These are phyloP conservation scores for Zaprionus obscuricornis DNA, from an alignment of 2,888 invertebrate species.

Conservation along the genomic window DNA sequence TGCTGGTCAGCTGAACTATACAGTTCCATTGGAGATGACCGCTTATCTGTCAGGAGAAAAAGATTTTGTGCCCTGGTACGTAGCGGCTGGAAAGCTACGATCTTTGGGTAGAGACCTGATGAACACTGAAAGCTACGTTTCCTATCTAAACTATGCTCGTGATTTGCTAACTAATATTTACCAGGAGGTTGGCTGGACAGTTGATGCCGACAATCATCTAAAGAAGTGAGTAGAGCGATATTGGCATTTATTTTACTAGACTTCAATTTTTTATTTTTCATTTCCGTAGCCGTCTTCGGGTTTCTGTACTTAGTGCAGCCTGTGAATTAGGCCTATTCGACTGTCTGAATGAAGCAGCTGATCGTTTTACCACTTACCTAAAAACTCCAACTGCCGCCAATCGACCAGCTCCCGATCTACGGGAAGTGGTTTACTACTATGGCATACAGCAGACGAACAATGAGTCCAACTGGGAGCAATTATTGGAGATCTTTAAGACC, in stretches of 20 bases:
- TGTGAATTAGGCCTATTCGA: conserved; percentile 86
- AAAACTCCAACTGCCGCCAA: no score
- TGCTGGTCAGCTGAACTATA: conserved; percentile 87
- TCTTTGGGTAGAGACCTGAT: no score
- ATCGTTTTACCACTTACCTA: conserved; percentile 87
- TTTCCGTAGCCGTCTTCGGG: conserved; percentile 86
- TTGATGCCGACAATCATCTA: conserved; percentile 83
- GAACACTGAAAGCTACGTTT: no score
- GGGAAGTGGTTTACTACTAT: conserved; percentile 87
- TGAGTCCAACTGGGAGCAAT: conserved; percentile 88
- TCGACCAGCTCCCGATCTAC: conserved; percentile 87
- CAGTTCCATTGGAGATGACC: conserved; percentile 88
- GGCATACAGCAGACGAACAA: conserved; percentile 87
- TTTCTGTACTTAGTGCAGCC: conserved; percentile 87
- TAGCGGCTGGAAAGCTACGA: no score
- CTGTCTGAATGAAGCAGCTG: conserved; percentile 86
- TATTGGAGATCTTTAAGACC: conserved; percentile 89
- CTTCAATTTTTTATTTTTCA: background rate
- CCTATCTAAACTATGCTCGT: conserved; percentile 86
- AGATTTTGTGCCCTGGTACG: conserved; percentile 91
- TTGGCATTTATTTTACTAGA: no score
- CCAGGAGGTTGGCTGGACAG: conserved; percentile 87
- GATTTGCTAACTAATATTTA: conserved; percentile 86
- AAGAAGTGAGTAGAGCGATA: conserved; percentile 81
- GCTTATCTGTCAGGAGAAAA: conserved; percentile 87